phyloP scores from a whole-genome alignment of 53 echinoderm and acorn worm genomes.

The Stichopus horrens region DNA sequence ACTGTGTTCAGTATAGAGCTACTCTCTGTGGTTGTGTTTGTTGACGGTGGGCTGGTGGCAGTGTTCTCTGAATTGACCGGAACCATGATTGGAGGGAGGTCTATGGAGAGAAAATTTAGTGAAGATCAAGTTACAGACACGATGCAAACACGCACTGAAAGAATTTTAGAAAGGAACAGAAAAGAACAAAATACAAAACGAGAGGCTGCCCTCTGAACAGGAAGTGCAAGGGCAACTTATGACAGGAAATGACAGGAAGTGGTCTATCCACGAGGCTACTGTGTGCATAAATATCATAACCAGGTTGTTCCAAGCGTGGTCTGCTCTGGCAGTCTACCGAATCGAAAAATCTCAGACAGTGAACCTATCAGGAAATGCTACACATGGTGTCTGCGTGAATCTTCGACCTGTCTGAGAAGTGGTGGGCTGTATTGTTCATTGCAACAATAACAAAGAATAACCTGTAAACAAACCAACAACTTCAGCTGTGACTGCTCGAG shows the following conservation, averaged over 20 bases:
- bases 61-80: conserved; percentile 33
- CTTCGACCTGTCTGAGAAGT: neutral
- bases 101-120: conserved; percentile 2
- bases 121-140: neutral
- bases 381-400: neutral
- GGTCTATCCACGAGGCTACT: neutral
- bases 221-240: conserved; percentile 33
- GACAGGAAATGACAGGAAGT: conserved; percentile 26
- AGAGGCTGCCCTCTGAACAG: conserved; percentile 27
- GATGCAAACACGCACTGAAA: neutral
- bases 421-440: neutral
- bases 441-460: neutral
- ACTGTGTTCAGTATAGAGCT: conserved; percentile 40
- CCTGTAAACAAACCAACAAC: neutral
- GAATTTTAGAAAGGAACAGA: neutral
- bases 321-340: neutral
- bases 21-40: neutral
- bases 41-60: conserved; percentile 9
- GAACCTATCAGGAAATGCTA: conserved; percentile 8
- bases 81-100: conserved; percentile 46
- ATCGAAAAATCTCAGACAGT: conserved; percentile 28
- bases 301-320: neutral
- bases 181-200: neutral
- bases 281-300: neutral
- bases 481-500: neutral